phyloP scores from a whole-genome alignment of 2,797 vertebrate species.

The Octomys mimax region DNA sequence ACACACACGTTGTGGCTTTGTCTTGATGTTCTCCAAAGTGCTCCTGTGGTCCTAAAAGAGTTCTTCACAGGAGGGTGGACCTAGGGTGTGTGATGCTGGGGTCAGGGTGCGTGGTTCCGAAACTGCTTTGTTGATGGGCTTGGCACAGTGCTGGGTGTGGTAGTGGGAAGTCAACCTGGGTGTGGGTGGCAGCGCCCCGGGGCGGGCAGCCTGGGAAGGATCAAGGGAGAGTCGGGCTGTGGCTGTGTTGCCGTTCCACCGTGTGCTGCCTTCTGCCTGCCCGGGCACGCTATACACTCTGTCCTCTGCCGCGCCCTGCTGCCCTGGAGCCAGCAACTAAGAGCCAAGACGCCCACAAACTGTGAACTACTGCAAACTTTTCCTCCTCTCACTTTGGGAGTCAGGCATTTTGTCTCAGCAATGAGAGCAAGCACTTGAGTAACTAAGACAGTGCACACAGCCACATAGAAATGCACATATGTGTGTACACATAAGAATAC shows the following conservation, averaged over 20 bases:
- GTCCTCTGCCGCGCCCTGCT: too few relatives aligned
- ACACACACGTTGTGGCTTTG: not conserved
- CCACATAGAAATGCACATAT: not conserved
- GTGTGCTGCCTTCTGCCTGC: not conserved
- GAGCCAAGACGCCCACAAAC: not conserved
- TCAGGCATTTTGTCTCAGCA: not conserved
- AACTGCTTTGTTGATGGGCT: not conserved
- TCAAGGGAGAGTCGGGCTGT: not conserved
- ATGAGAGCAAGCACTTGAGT: not conserved
- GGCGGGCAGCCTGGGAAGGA: too few relatives aligned
- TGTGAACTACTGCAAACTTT: not conserved
- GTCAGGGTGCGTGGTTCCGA: fast-evolving
- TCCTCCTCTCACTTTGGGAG: not conserved
- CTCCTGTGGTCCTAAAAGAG: not conserved
- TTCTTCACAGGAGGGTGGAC: not conserved
- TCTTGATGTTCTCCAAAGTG: not conserved
- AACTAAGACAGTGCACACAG: not conserved
- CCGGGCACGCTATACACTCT: too few relatives aligned
- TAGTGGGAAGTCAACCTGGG: too few relatives aligned
- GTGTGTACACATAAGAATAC: not conserved
- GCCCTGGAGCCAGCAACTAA: not conserved
- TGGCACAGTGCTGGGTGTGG: not conserved
- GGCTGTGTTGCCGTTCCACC: too few relatives aligned
- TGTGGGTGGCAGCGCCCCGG: too few relatives aligned
- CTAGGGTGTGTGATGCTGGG: too few relatives aligned